These are phyloP conservation scores for Ectobius pallidus DNA, from an alignment of 2,888 invertebrate species.

Conservation along the genomic window DNA sequence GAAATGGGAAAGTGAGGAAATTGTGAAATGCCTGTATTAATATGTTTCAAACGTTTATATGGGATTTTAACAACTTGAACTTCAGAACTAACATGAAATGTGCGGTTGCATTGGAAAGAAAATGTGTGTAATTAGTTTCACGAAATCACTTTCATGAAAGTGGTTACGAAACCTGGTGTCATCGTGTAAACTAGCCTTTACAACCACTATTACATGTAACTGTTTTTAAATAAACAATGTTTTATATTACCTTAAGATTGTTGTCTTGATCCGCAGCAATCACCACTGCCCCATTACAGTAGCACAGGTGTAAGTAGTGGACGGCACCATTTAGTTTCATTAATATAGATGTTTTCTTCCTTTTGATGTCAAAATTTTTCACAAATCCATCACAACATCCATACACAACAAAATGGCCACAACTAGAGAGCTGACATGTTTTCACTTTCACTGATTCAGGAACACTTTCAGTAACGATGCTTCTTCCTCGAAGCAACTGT, in stretches of 20 bases:
- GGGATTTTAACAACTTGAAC: no score
- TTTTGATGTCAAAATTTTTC: constrained; percentile 48
- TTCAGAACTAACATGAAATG: no score
- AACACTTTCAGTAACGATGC: constrained; percentile 48
- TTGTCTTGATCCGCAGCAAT: constrained; percentile 43
- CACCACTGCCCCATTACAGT: constrained; percentile 34
- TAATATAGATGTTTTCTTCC: constrained; percentile 44
- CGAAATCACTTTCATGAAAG: no score
- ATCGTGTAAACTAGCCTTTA: no score
- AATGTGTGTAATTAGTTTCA: no score
- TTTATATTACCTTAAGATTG: constrained; percentile 41
- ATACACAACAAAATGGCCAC: constrained; percentile 50
- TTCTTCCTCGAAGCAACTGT: constrained; percentile 49
- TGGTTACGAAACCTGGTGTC: no score
- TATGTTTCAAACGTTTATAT: no score
- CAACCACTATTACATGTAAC: no score
- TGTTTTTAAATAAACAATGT: no score
- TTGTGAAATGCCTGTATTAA: no score
- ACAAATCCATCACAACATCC: constrained; percentile 50
- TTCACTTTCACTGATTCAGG: constrained; percentile 46
- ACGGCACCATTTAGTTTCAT: constrained; percentile 45
- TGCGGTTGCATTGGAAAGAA: no score
- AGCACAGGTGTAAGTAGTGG: constrained; percentile 38
- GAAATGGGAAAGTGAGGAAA: no score
- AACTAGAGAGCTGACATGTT: constrained; percentile 50